phyloP scores from a whole-genome alignment of 1,140 invertebrate genomes.

The Aradophagus sp. region DNA sequence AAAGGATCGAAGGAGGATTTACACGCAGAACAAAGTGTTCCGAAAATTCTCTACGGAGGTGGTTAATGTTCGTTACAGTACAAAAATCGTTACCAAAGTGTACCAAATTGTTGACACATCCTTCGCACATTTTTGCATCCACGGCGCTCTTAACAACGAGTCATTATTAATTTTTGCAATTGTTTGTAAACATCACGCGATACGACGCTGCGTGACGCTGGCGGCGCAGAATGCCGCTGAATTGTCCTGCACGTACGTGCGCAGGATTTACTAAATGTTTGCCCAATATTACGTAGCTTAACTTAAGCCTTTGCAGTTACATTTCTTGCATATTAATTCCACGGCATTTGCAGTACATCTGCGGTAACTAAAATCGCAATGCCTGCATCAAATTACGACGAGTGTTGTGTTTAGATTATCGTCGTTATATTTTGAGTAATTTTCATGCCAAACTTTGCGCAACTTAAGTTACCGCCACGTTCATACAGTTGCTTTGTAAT shows the following conservation, averaged over 20 bases:
- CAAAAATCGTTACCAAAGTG: no score
- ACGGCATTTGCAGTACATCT: slow-evolving; percentile 36
- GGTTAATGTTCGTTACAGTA: no score
- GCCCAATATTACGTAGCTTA: slow-evolving; percentile 42
- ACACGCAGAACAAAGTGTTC: no score
- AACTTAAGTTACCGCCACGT: slow-evolving; percentile 7
- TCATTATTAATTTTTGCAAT: no score
- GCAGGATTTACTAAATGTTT: slow-evolving; percentile 46
- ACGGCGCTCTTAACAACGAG: no score
- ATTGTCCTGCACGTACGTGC: slow-evolving; percentile 27
- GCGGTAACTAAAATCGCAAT: slow-evolving; percentile 36
- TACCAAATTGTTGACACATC: no score
- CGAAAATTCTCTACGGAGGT: no score
- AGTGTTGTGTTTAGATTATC: slow-evolving; percentile 31
- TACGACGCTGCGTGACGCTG: no score
- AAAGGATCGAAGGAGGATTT: no score
- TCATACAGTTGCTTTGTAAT: slow-evolving; percentile 4
- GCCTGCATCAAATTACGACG: slow-evolving; percentile 35
- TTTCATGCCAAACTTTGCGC: slow-evolving; percentile 22
- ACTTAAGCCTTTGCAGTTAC: slow-evolving; percentile 38
- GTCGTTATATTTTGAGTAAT: slow-evolving; percentile 28
- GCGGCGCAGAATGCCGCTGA: slow-evolving; percentile 22
- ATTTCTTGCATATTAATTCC: slow-evolving; percentile 50
- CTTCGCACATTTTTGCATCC: no score
- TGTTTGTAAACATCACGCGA: no score